Evolutionary conservation across 2,113 vertebrate species (phyloP).

Genomic region (Antigone vipio): DNA sequence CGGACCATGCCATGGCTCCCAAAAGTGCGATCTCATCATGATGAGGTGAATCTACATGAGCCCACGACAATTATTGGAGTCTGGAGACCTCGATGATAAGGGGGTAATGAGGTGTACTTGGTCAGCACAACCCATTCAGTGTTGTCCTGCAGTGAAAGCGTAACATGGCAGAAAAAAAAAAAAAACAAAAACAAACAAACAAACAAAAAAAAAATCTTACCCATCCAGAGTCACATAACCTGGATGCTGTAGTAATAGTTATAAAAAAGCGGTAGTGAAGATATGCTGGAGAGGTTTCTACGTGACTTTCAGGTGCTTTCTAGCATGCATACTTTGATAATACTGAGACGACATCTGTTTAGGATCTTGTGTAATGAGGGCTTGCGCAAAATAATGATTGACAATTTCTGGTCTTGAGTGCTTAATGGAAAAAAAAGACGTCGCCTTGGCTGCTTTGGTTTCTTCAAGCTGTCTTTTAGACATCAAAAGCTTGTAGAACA

Average conservation of each 20-base stretch:
- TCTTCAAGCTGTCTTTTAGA: background rate
- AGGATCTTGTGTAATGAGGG: background rate
- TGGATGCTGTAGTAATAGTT: background rate
- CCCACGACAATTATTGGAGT: rapidly evolving
- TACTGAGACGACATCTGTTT: background rate
- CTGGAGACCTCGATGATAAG: rapidly evolving
- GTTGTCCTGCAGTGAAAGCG: background rate
- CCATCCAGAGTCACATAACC: rapidly evolving
- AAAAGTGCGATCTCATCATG: rapidly evolving
- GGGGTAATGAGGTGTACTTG: background rate
- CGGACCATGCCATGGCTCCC: background rate
- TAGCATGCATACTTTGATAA: background rate
- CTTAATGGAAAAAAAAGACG: background rate
- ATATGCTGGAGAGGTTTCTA: background rate
- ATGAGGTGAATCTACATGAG: rapidly evolving
- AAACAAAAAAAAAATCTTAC: background rate
- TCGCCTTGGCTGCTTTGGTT: constrained; percentile 7
- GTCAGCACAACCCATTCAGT: background rate
- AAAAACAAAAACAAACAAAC: too few relatives aligned
- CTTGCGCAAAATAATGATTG: background rate
- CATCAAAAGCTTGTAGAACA: background rate
- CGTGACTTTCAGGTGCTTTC: background rate
- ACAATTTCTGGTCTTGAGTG: background rate
- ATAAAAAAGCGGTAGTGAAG: rapidly evolving
- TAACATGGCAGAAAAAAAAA: background rate